phyloP scores from a whole-genome alignment of 2,113 vertebrate species.

The Spizaetus ornatus region DNA sequence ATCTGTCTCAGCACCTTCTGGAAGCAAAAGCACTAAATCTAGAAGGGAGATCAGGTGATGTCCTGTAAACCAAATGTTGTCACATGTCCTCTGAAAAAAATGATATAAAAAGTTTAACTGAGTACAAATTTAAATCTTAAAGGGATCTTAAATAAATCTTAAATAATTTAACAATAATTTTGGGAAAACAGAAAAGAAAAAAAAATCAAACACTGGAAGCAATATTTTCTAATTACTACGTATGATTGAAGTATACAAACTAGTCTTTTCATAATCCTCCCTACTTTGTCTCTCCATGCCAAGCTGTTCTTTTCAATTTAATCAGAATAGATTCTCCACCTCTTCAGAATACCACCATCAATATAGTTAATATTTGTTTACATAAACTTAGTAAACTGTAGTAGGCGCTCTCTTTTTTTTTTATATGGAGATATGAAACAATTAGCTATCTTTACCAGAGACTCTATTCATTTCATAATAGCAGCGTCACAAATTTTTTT shows the following conservation, averaged over 20 bases:
- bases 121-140: background rate
- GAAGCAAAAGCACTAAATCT: slow-evolving; percentile 78
- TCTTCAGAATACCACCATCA: background rate
- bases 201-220: background rate
- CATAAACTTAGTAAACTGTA: background rate
- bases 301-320: background rate
- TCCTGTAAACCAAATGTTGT: slow-evolving; percentile 82
- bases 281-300: background rate
- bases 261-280: background rate
- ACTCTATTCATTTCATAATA: background rate
- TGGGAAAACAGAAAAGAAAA: background rate
- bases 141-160: background rate
- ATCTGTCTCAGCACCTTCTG: slow-evolving; percentile 87
- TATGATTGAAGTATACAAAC: background rate
- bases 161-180: background rate
- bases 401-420: background rate
- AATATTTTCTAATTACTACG: background rate
- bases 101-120: background rate
- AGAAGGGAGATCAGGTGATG: slow-evolving; percentile 79
- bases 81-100: slow-evolving; percentile 65
- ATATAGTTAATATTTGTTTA: background rate
- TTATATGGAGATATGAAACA: background rate
- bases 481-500: background rate
- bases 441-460: background rate
- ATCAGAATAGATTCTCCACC: background rate